Conservation (phyloP, 2,113 vertebrate species). For the Peucedramus taeniatus region DNA sequence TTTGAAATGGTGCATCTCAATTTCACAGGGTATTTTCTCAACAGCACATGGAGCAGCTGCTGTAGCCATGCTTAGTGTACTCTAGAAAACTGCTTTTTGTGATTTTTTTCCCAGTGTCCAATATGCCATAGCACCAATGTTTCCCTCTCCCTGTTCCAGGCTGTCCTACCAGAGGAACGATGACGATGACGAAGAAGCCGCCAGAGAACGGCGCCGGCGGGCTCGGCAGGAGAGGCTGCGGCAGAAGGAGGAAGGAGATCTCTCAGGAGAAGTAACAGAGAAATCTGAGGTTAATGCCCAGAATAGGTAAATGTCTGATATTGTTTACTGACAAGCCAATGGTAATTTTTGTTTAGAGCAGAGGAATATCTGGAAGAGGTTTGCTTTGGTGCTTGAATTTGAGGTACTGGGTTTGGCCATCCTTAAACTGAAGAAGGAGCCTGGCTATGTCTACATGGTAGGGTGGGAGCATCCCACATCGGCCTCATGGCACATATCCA, state of each 20-base stretch:
- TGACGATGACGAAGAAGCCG: constrained; percentile 94
- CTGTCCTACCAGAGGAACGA: constrained; percentile 81
- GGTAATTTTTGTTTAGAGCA: background rate
- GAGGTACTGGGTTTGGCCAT: background rate
- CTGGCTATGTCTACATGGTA: background rate
- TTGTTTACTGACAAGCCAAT: background rate
- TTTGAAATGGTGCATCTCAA: background rate
- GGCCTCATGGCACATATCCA: background rate
- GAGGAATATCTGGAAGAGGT: background rate
- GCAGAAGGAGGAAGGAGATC: constrained; percentile 80
- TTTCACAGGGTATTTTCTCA: background rate
- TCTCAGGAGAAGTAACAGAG: constrained; percentile 71
- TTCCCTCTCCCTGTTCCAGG: constrained; percentile 61
- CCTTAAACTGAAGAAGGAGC: background rate
- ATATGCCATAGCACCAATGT: background rate
- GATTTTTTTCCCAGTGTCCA: background rate
- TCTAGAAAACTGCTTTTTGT: background rate
- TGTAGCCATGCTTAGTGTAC: background rate
- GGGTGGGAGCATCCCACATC: background rate
- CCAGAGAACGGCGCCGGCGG: constrained; percentile 88
- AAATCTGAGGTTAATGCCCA: constrained; percentile 80
- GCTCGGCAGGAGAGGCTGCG: constrained; percentile 90
- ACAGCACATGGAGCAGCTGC: background rate
- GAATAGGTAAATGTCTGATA: constrained; percentile 80
- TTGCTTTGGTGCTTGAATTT: background rate